These are phyloP conservation scores for Chrysodeixis includens DNA, from an alignment of 2,888 invertebrate species.

Conservation along the genomic window DNA sequence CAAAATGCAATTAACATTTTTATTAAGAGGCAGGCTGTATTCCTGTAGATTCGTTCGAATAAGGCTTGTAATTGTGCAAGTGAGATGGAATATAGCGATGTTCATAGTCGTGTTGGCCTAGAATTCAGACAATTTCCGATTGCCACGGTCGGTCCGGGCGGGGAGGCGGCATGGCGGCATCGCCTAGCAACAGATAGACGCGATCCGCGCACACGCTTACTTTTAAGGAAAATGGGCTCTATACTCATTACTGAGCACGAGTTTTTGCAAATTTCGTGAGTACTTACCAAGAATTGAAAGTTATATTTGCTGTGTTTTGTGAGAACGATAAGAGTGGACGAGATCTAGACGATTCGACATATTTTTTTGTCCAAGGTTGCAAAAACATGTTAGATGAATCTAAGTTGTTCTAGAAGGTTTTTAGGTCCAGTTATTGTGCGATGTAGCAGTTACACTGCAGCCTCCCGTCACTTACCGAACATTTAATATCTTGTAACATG, in stretches of 20 bases:
- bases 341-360: background rate
- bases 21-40: conserved; percentile 37
- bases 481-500: conserved; percentile 9
- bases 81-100: conserved; percentile 71
- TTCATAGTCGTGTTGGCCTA: conserved; percentile 75
- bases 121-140: conserved; percentile 87
- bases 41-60: conserved; percentile 28
- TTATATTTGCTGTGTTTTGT: background rate
- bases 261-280: conserved; percentile 13
- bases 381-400: conserved; percentile 3
- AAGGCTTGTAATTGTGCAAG: conserved; percentile 65
- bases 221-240: conserved; percentile 40
- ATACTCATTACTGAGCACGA: conserved; percentile 18
- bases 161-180: conserved; percentile 51
- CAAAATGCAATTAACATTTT: conserved; percentile 25
- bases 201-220: conserved; percentile 39
- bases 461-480: background rate
- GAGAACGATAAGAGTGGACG: background rate
- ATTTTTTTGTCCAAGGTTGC: background rate
- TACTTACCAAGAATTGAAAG: background rate
- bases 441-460: background rate
- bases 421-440: background rate
- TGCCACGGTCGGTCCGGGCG: conserved; percentile 67
- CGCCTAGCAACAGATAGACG: conserved; percentile 62
- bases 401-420: background rate